These are phyloP conservation scores for Drosophila longiperda DNA, from an alignment of 2,888 invertebrate genomes.

Conservation along the genomic window DNA sequence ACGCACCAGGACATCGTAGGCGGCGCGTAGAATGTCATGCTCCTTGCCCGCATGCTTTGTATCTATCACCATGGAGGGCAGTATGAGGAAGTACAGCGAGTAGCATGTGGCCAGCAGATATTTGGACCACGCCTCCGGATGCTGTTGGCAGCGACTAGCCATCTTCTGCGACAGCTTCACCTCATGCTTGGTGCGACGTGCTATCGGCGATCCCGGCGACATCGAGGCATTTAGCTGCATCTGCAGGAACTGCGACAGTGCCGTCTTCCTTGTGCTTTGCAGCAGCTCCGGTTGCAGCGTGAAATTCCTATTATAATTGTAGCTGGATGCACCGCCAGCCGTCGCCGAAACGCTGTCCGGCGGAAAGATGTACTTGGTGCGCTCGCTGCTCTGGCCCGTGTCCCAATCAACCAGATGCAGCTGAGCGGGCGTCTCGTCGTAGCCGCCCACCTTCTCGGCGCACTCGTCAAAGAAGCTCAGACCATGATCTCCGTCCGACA, in stretches of 20 bases:
- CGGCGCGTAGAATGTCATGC: conserved; percentile 90
- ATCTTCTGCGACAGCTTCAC: conserved; percentile 94
- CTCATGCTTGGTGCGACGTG: conserved; percentile 97
- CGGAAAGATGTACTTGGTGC: conserved; percentile 97
- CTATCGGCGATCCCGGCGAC: conserved; percentile 94
- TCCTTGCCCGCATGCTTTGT: conserved; percentile 90
- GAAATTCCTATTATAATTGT: conserved; percentile 87
- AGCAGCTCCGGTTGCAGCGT: conserved; percentile 88
- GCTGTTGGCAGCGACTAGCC: conserved; percentile 87
- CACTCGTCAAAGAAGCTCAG: conserved; percentile 99
- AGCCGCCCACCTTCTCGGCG: conserved; percentile 90
- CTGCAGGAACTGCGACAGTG: conserved; percentile 80
- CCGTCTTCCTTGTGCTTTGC: conserved; percentile 79
- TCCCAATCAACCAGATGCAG: conserved; percentile 93
- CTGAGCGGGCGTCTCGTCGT: conserved; percentile 86
- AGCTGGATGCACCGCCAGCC: conserved; percentile 82
- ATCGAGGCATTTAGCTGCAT: conserved; percentile 84
- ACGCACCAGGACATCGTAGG: conserved; percentile 94
- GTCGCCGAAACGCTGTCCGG: conserved; percentile 89
- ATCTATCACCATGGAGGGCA: conserved; percentile 93
- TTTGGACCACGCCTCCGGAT: conserved; percentile 96
- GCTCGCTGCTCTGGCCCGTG: conserved; percentile 91
- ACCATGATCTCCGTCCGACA: conserved; percentile 98
- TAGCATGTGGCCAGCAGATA: conserved; percentile 95
- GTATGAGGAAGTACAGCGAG: conserved; percentile 97